A percentile compares a stretch with the other conserved stretches of the same genome.
Conservation (phyloP, 2,797 vertebrate species). For the Malacoraja senta region DNA sequence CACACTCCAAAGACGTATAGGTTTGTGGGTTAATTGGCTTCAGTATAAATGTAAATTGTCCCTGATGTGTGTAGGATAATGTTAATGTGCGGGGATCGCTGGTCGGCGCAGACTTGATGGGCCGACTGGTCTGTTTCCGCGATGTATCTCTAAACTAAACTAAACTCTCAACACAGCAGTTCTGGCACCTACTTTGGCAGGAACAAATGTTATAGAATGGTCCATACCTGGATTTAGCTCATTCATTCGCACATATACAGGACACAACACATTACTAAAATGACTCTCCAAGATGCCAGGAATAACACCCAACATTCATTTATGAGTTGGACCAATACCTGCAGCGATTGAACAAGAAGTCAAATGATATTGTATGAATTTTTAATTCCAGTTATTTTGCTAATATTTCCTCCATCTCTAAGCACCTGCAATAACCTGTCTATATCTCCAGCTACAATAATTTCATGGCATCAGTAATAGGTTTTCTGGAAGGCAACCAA, state of each 20-base stretch:
- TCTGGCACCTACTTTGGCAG: background rate
- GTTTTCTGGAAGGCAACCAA: background rate
- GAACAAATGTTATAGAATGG: background rate
- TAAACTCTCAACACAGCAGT: background rate
- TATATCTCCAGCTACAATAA: background rate
- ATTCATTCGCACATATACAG: background rate
- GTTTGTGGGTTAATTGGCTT: too few relatives aligned
- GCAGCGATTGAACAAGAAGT: background rate
- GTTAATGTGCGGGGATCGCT: too few relatives aligned
- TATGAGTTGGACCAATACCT: background rate
- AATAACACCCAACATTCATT: background rate
- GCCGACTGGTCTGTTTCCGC: too few relatives aligned
- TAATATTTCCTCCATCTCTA: background rate
- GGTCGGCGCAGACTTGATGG: too few relatives aligned
- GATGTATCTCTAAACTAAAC: too few relatives aligned
- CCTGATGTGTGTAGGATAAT: too few relatives aligned
- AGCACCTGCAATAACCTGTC: background rate
- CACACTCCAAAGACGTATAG: too few relatives aligned
- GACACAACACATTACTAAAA: background rate
- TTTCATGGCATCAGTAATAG: background rate
- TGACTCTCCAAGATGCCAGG: background rate
- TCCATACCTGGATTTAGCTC: background rate
- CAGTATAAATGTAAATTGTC: too few relatives aligned
- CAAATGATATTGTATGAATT: background rate
- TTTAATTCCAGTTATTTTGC: conserved; percentile 5